Conservation (phyloP, 2,797 vertebrate genomes). For the Pogoniulus pusillus region DNA sequence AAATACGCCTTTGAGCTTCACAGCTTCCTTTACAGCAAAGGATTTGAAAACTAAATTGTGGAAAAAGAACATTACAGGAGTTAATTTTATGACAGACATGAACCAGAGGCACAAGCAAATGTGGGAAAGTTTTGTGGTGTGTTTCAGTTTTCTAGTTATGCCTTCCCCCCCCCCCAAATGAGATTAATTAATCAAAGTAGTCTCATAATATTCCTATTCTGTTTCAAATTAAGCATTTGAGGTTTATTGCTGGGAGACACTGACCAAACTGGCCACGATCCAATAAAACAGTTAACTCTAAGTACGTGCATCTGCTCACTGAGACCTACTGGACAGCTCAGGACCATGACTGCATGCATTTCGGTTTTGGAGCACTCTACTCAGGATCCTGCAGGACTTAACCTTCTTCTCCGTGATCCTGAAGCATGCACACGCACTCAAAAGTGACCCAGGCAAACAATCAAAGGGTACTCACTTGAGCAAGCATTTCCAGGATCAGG, state of each 20-base stretch:
- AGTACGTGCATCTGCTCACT: not conserved
- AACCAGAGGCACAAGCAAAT: conserved; percentile 36
- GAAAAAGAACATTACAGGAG: conserved; percentile 33
- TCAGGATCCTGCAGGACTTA: not conserved
- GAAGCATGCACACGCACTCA: not conserved
- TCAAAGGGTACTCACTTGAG: conserved; percentile 34
- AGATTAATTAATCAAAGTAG: conserved; percentile 28
- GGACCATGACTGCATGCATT: not conserved
- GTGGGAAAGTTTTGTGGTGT: conserved; percentile 29
- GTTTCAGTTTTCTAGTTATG: not conserved
- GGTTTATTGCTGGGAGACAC: not conserved
- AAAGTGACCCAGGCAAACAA: conserved; percentile 5
- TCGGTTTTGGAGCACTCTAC: not conserved
- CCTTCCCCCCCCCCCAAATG: not conserved
- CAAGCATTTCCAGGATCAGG: conserved; percentile 52
- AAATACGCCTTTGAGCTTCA: conserved; percentile 54
- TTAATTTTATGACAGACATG: conserved; percentile 54
- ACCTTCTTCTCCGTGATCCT: not conserved
- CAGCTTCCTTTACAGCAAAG: conserved; percentile 46
- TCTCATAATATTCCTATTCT: not conserved
- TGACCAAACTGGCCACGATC: not conserved
- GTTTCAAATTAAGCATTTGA: not conserved
- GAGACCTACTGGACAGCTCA: not conserved
- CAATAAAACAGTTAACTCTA: not conserved
- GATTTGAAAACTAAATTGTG: conserved; percentile 28